Evolutionary conservation across 1,140 invertebrate species (phyloP).

Genomic region (Amphibalanus amphitrite): DNA sequence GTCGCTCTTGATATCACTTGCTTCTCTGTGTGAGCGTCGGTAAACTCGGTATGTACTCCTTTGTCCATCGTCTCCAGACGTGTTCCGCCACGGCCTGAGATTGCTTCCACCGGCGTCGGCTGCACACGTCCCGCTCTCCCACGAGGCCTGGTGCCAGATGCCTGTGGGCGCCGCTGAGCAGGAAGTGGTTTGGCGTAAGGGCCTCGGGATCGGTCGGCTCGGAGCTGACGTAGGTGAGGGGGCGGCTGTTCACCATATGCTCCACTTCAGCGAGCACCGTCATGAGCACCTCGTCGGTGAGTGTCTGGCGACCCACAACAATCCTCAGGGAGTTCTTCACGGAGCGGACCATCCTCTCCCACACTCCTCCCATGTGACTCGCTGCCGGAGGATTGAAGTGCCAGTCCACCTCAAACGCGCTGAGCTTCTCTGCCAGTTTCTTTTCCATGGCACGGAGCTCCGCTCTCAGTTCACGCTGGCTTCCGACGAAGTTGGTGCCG

Average conservation of each 20-base stretch:
- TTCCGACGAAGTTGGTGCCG: no score
- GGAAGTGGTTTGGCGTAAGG: slow-evolving; percentile 20
- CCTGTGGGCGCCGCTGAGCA: no score
- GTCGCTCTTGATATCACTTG: no score
- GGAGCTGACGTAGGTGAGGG: slow-evolving; percentile 16
- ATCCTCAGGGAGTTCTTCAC: slow-evolving; percentile 1
- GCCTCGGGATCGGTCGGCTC: slow-evolving; percentile 15
- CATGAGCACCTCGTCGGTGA: slow-evolving; percentile 3
- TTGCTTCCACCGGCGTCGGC: no score
- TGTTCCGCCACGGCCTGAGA: no score
- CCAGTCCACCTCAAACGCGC: slow-evolving; percentile 11
- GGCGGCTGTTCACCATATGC: slow-evolving; percentile 18
- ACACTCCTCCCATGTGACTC: slow-evolving; percentile 17
- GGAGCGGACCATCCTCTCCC: slow-evolving; percentile 12
- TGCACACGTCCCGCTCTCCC: no score
- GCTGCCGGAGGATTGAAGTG: slow-evolving; percentile 16
- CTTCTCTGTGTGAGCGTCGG: no score
- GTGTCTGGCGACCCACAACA: background rate
- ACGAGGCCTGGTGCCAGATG: no score
- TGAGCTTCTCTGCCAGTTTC: background rate
- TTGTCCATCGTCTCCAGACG: no score
- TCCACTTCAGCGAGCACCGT: slow-evolving; percentile 18
- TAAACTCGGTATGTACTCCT: no score
- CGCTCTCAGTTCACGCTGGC: no score
- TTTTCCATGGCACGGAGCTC: no score